Evolutionary conservation across 2,797 vertebrate genomes (phyloP), one percentile per base, ranked within the genome.

Genomic region (Apodemus agrarius): DNA sequence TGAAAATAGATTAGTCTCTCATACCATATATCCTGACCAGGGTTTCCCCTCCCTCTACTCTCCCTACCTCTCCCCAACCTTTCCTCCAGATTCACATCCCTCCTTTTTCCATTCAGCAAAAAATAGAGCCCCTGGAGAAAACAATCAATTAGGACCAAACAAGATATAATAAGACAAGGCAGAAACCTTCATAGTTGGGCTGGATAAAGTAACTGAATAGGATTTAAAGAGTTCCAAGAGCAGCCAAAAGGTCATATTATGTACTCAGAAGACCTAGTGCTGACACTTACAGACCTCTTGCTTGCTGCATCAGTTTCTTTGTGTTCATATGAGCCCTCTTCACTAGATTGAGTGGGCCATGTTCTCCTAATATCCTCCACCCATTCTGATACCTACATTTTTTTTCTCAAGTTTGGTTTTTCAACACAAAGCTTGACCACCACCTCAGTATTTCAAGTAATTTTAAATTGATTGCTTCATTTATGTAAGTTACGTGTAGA

Each of bases 51-150:
- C 57, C 6, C 7, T 63, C 37, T 9, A 61, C 3, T 61, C 24
- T 26, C 26, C 24, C 24, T 0, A 40, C 6, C 21, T 7, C 12
- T 6, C 4, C 0, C 21, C 6, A 22, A 26, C 21, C 22, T 43
- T 6, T 65, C 26, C 10, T 31, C 16, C 13, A 61, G 57, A 61
- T 14, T 14, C 24, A 46, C 24, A 31, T 61, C 1, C 37, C 16
- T 10, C 46, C 24, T 21, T 2, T 31, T 84, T 84, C 26, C 40
- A 19, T 46, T 84, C 26, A 43, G 16, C 63, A 84, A 13, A 63
- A 16, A 31, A 11, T 5, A 46, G 17, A 16, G 26, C 40, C 46
- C 5, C 4, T 21, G 12, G 26, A 63, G 40, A 43, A 26, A 63
- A 31, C 40, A 31, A 46, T 14, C 59, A 46, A 21, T 63, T 14